Evolutionary conservation across 2,113 vertebrate species (phyloP).

Genomic region (Sialia sialis): DNA sequence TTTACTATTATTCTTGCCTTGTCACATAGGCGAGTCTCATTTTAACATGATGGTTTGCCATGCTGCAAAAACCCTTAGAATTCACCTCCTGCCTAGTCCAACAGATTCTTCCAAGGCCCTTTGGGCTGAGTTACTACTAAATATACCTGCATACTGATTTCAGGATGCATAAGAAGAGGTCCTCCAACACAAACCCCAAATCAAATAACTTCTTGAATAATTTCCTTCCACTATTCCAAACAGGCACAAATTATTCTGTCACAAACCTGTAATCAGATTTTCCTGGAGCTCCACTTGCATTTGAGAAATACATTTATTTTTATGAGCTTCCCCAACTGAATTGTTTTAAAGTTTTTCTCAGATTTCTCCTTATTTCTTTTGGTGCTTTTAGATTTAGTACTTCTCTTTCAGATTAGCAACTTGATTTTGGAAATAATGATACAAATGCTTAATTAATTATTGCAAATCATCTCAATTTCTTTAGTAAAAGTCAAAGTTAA

Average conservation of each 20-base stretch:
- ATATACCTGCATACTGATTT: background rate
- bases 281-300: conserved; percentile 8
- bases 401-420: background rate
- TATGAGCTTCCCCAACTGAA: background rate
- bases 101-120: background rate
- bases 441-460: background rate
- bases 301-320: conserved; percentile 30
- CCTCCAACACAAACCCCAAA: background rate
- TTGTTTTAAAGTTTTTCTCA: background rate
- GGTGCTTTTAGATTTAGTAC: background rate
- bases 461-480: background rate
- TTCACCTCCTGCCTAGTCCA: background rate
- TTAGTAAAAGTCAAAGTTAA: background rate
- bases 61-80: background rate
- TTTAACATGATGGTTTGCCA: background rate
- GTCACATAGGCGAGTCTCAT: background rate
- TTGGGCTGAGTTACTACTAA: background rate
- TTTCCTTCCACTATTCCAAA: conserved; percentile 30
- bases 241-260: conserved; percentile 10
- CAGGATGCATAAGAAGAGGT: background rate
- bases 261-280: conserved; percentile 33
- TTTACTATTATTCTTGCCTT: background rate
- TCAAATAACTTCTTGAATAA: background rate
- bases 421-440: background rate
- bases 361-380: background rate